These are phyloP conservation scores for Euura saliciscinereae DNA, from an alignment of 1,140 invertebrate species.

Conservation along the genomic window DNA sequence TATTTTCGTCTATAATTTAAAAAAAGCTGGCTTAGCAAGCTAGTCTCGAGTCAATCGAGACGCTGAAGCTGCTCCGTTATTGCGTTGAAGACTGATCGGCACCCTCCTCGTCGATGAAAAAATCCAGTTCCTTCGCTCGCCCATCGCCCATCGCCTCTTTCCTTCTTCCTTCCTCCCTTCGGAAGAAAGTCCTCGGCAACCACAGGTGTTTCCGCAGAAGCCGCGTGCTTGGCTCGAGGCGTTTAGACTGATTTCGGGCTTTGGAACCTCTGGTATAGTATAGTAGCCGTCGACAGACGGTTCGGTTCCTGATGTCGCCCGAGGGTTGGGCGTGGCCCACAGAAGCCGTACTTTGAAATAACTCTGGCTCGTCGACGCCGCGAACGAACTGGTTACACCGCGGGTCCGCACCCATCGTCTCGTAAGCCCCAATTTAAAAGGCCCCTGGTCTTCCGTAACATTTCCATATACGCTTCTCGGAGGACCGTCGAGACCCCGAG, in stretches of 20 bases:
- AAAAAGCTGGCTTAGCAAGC: not conserved
- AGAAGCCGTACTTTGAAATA: conserved; percentile 36
- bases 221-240: conserved; percentile 3
- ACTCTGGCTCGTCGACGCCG: conserved; percentile 21
- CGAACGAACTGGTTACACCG: conserved; percentile 2
- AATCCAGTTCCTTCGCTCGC: no score
- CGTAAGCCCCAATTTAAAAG: not conserved
- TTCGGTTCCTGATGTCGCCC: conserved; percentile 36
- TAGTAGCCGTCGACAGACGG: conserved; percentile 12
- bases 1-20: no score
- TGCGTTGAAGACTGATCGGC: no score
- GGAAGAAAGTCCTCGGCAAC: not conserved
- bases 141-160: no score
- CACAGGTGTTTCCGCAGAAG: conserved; percentile 4
- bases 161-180: no score
- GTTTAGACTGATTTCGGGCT: conserved; percentile 6
- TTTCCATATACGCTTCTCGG: no score
- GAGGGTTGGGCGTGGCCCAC: conserved; percentile 50
- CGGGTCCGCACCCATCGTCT: not conserved
- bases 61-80: not conserved
- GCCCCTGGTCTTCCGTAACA: not conserved
- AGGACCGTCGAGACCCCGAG: not conserved
- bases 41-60: not conserved
- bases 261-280: not conserved
- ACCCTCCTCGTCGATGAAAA: no score